These are phyloP conservation scores for Peromyscus aztecus DNA, from an alignment of 2,797 vertebrate genomes.

Conservation along the genomic window DNA sequence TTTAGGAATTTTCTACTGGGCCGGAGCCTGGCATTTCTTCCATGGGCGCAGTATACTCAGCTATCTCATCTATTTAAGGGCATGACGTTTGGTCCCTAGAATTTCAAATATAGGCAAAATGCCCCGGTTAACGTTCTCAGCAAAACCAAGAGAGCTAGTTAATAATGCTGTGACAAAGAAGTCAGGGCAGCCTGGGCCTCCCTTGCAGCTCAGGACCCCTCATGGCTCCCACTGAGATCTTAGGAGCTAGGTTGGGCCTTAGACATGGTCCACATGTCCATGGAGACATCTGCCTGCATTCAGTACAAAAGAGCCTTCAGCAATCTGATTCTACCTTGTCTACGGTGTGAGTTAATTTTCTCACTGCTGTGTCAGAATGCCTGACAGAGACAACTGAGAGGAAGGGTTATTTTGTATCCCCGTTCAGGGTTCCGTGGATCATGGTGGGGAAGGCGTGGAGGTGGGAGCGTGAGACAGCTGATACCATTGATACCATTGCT, in stretches of 20 bases:
- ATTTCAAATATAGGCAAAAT: slow-evolving; percentile 35
- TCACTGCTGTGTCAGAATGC: not conserved
- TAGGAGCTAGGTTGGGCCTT: not conserved
- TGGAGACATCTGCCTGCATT: rapidly evolving
- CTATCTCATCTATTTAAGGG: slow-evolving; percentile 59
- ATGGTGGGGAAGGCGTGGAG: not conserved
- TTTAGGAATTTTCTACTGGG: not conserved
- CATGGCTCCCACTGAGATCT: not conserved
- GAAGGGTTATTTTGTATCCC: not conserved
- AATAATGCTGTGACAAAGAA: not conserved
- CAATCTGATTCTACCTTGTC: rapidly evolving
- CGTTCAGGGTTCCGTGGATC: not conserved
- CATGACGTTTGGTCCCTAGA: not conserved
- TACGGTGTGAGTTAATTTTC: not conserved
- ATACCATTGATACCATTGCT: no score
- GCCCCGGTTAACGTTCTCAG: slow-evolving; percentile 39
- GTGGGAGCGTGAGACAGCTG: not conserved
- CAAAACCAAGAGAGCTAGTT: not conserved
- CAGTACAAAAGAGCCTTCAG: not conserved
- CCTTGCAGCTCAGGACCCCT: not conserved
- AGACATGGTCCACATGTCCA: rapidly evolving
- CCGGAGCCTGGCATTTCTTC: not conserved
- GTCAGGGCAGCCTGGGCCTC: not conserved
- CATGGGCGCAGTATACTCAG: not conserved
- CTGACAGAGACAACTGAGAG: not conserved